Evolutionary conservation across 1,140 invertebrate genomes (phyloP).

Genomic region (Drosophila bocqueti): DNA sequence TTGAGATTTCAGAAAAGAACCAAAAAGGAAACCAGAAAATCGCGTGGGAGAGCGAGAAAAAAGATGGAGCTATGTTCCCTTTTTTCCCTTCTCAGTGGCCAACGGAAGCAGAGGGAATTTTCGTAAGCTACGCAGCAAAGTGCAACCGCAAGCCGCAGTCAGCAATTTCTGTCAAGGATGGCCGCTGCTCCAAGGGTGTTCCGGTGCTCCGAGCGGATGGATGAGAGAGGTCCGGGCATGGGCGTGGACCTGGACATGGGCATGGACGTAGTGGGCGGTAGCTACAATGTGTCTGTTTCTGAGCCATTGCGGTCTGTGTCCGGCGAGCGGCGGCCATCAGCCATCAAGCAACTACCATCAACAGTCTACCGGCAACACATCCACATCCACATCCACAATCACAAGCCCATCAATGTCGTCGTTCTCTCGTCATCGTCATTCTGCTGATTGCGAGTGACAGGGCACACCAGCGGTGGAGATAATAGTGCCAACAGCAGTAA

Average conservation of each 20-base stretch:
- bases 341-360: constrained; percentile 25
- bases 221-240: neutral
- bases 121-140: constrained; percentile 75
- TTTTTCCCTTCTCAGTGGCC: constrained; percentile 28
- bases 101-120: constrained; percentile 76
- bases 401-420: constrained; percentile 57
- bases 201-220: constrained; percentile 10
- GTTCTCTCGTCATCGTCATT: constrained; percentile 50
- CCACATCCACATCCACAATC: constrained; percentile 37
- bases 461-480: constrained; percentile 25
- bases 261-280: constrained; percentile 22
- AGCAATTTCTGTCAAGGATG: constrained; percentile 70
- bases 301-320: constrained; percentile 50
- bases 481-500: neutral
- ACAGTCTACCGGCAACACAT: constrained; percentile 22
- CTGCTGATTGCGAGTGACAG: constrained; percentile 45
- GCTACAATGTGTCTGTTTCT: constrained; percentile 34
- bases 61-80: constrained; percentile 4
- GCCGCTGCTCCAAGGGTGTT: constrained; percentile 33
- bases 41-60: constrained; percentile 6
- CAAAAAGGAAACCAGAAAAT: constrained; percentile 21
- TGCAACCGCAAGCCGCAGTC: constrained; percentile 68
- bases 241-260: constrained; percentile 22
- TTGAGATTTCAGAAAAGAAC: constrained; percentile 5
- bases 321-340: constrained; percentile 42